Conservation (phyloP, 2,888 invertebrate species). For the Heliconius sara region DNA sequence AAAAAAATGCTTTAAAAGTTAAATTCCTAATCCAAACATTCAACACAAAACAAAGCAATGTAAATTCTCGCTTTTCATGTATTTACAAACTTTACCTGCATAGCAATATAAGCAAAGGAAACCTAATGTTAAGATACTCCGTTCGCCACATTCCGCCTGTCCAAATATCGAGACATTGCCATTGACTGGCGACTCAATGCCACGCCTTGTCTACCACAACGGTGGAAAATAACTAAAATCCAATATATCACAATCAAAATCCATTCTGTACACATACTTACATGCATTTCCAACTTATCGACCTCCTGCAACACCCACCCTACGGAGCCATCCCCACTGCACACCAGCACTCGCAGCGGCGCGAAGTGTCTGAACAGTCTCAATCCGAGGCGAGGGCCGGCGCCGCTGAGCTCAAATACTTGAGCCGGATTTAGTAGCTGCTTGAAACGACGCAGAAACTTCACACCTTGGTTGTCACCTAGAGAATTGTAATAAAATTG, state of each 20-base stretch:
- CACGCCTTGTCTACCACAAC: too few relatives aligned
- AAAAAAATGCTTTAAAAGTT: too few relatives aligned
- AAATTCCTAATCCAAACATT: too few relatives aligned
- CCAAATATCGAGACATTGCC: neutral
- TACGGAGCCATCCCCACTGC: constrained; percentile 98
- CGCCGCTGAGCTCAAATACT: constrained; percentile 97
- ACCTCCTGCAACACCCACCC: constrained; percentile 99
- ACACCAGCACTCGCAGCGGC: constrained; percentile 97
- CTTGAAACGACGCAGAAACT: constrained; percentile 96
- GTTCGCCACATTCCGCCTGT: neutral
- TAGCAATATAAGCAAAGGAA: neutral
- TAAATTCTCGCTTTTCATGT: too few relatives aligned
- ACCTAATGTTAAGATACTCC: neutral
- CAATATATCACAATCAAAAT: neutral
- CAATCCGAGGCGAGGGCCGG: constrained; percentile 92
- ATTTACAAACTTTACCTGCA: neutral
- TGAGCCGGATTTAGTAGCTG: constrained; percentile 98
- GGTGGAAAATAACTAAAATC: too few relatives aligned
- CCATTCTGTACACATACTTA: constrained; percentile 80
- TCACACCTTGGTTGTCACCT: constrained; percentile 98
- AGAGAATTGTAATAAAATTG: constrained; percentile 16
- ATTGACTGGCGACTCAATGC: neutral
- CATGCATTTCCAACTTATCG: constrained; percentile 97
- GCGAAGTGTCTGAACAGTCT: constrained; percentile 97
- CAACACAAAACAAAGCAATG: too few relatives aligned